Conservation (phyloP, 1,140 invertebrate genomes). For the Bilobella aurantiaca region DNA sequence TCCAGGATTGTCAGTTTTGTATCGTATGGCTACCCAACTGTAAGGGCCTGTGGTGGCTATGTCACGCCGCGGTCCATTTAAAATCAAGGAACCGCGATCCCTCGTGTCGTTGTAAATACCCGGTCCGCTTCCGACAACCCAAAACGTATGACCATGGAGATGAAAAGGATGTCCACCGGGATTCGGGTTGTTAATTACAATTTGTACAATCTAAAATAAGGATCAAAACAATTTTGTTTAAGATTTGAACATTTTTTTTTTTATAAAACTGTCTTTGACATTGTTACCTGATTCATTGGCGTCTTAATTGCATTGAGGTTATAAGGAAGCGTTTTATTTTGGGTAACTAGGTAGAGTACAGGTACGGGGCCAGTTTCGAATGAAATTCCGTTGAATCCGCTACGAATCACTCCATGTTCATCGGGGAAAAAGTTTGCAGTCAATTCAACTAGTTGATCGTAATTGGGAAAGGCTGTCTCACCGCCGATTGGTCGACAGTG, state of each 20-base stretch:
- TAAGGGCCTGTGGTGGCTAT: background rate
- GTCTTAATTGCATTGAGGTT: background rate
- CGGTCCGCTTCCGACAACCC: constrained; percentile 5
- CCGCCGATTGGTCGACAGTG: background rate
- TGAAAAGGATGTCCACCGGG: constrained; percentile 5
- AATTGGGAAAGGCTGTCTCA: background rate
- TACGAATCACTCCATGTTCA: background rate
- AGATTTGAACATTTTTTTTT: no score
- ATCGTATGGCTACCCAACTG: background rate
- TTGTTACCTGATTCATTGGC: background rate
- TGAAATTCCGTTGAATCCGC: background rate
- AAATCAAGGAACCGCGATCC: background rate
- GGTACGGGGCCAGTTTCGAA: background rate
- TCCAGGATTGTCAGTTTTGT: constrained; percentile 3
- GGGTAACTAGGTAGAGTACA: background rate
- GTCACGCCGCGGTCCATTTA: background rate
- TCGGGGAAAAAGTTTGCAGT: constrained; percentile 1
- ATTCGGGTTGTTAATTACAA: constrained; percentile 5
- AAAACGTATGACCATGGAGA: constrained; percentile 10
- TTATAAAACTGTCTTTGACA: background rate
- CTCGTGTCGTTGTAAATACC: background rate
- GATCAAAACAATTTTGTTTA: background rate
- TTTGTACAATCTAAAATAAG: background rate
- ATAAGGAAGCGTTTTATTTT: background rate
- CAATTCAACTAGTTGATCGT: background rate